Evolutionary conservation across 2,113 vertebrate species (phyloP).

Genomic region (Eclectus roratus): DNA sequence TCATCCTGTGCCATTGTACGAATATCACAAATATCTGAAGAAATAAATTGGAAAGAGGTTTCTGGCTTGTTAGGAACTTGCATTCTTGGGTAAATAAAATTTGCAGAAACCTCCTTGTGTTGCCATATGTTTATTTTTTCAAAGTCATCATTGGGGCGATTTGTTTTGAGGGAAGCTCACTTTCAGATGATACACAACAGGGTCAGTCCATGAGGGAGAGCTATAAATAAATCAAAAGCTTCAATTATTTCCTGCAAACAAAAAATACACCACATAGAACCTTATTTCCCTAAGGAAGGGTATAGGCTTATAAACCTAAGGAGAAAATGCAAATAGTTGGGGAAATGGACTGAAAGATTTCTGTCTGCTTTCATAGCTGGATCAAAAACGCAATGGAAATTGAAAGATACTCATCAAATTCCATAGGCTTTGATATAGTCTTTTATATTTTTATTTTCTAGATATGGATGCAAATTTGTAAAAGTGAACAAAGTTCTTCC

Average conservation of each 20-base stretch:
- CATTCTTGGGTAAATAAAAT: neutral
- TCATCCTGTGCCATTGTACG: neutral
- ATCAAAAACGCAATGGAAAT: neutral
- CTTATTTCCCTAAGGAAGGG: neutral
- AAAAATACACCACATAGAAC: neutral
- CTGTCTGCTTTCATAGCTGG: neutral
- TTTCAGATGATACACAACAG: neutral
- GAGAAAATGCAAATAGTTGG: neutral
- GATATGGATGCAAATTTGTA: neutral
- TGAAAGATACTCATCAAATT: neutral
- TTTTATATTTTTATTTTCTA: neutral
- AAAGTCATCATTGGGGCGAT: neutral
- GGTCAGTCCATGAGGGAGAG: neutral
- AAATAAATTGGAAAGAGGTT: neutral
- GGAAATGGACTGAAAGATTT: neutral
- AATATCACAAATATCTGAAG: neutral
- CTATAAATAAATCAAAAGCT: neutral
- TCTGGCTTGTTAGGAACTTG: neutral
- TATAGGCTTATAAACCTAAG: neutral
- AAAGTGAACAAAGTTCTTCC: neutral
- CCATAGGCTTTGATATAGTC: neutral
- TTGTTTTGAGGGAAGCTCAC: neutral
- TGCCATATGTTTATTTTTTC: neutral
- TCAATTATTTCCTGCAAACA: neutral
- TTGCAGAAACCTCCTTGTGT: neutral